Conservation (phyloP, 1,140 invertebrate genomes). For the Cydia pomonella region DNA sequence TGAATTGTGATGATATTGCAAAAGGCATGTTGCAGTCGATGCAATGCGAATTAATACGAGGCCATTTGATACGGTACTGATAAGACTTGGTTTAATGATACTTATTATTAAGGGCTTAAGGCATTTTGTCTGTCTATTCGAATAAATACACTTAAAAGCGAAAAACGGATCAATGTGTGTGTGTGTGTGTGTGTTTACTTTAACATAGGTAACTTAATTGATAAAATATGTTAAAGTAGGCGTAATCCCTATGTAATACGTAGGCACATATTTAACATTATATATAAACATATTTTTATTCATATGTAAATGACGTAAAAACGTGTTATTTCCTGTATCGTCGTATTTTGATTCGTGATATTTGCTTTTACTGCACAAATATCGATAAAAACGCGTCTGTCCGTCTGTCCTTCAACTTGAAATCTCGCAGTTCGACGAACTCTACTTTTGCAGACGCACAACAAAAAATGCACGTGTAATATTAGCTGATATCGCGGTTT, state of each 20-base stretch:
- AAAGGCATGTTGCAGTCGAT: neutral
- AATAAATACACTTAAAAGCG: no score
- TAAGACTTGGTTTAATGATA: neutral
- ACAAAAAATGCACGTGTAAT: neutral
- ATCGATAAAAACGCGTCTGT: slow-evolving; percentile 14
- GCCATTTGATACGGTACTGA: neutral
- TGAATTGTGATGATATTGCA: neutral
- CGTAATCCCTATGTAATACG: no score
- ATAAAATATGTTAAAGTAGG: no score
- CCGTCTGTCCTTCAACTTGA: slow-evolving; percentile 20
- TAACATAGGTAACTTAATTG: no score
- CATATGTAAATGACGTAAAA: no score
- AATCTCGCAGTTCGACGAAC: neutral
- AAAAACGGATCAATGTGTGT: no score
- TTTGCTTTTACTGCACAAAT: slow-evolving; percentile 21
- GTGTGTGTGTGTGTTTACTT: no score
- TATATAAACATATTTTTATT: no score
- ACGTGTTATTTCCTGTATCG: neutral
- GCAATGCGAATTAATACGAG: neutral
- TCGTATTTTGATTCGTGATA: neutral
- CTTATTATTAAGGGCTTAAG: neutral
- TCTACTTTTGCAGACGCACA: neutral
- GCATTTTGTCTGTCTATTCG: neutral
- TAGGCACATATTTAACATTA: no score
- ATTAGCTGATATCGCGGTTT: neutral